Conservation (phyloP, 1,140 invertebrate species). For the Episyrphus balteatus region DNA sequence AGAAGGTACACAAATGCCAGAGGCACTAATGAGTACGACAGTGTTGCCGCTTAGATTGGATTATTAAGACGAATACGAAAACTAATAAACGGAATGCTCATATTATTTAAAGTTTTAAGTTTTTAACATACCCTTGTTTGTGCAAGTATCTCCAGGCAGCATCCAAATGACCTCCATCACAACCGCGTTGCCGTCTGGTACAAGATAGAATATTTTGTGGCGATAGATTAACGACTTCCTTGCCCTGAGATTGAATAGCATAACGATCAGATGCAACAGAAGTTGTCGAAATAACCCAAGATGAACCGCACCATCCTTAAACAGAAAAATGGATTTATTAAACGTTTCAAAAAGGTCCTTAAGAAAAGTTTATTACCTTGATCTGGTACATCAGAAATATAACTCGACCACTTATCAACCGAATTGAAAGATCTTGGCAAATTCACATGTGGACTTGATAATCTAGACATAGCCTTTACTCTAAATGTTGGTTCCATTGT, state of each 20-base stretch:
- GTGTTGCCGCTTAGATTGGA: too few relatives aligned
- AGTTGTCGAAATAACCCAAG: constrained; percentile 84
- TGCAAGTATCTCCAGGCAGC: constrained; percentile 81
- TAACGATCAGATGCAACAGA: constrained; percentile 68
- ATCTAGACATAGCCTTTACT: constrained; percentile 57
- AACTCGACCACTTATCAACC: constrained; percentile 54
- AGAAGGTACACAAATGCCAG: too few relatives aligned
- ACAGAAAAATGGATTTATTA: constrained; percentile 25
- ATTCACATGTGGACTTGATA: constrained; percentile 47
- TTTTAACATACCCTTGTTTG: constrained; percentile 58
- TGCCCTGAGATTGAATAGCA: constrained; percentile 70
- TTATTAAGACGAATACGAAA: too few relatives aligned
- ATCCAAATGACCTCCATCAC: constrained; percentile 78
- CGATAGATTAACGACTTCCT: constrained; percentile 56
- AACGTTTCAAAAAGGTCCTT: neutral
- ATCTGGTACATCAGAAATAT: constrained; percentile 63
- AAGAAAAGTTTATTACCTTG: constrained; percentile 44
- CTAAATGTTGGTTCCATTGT: constrained; percentile 45
- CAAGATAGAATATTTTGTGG: constrained; percentile 81
- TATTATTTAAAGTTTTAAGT: neutral
- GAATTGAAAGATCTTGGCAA: constrained; percentile 65
- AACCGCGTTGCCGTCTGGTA: constrained; percentile 66
- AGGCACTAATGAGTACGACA: too few relatives aligned
- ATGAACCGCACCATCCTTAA: constrained; percentile 70
- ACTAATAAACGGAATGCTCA: neutral